phyloP scores from a whole-genome alignment of 2,113 vertebrate species.

The Chaetodon trifascialis region DNA sequence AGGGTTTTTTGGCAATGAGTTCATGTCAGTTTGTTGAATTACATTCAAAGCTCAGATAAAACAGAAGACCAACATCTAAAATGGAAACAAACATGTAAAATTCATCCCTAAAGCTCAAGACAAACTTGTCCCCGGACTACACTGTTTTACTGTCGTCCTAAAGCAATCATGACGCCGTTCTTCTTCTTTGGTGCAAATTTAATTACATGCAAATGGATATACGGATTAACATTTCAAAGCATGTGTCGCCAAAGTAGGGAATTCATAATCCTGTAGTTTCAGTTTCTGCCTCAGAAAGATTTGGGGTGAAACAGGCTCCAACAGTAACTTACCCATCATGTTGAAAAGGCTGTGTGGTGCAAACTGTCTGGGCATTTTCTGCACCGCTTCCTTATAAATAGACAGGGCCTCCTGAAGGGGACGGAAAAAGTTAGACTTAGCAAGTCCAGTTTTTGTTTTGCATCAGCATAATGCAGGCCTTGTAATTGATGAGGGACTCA shows the following conservation, averaged over 20 bases:
- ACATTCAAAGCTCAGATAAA: slow-evolving; percentile 28
- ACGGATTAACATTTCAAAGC: slow-evolving; percentile 39
- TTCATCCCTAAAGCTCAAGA: background rate
- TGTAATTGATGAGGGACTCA: background rate
- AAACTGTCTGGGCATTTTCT: slow-evolving; percentile 98
- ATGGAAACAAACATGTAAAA: slow-evolving; percentile 22
- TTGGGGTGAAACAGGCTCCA: background rate
- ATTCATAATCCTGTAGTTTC: background rate
- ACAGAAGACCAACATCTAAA: background rate
- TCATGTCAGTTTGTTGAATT: slow-evolving; percentile 43
- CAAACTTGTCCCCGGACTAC: background rate
- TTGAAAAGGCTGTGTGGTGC: slow-evolving; percentile 99
- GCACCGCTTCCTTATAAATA: slow-evolving; percentile 95
- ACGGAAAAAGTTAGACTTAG: background rate
- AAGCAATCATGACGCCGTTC: background rate
- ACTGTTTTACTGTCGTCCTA: background rate
- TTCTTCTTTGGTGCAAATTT: background rate
- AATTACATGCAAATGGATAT: background rate
- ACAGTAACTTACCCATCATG: slow-evolving; percentile 95
- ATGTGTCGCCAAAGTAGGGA: background rate
- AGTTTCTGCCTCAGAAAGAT: background rate
- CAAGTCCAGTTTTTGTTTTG: background rate
- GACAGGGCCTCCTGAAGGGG: slow-evolving; percentile 90
- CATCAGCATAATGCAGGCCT: background rate
- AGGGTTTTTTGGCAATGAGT: slow-evolving; percentile 10